Conservation (phyloP, 2,113 vertebrate species). For the Circaetus cinerascens region DNA sequence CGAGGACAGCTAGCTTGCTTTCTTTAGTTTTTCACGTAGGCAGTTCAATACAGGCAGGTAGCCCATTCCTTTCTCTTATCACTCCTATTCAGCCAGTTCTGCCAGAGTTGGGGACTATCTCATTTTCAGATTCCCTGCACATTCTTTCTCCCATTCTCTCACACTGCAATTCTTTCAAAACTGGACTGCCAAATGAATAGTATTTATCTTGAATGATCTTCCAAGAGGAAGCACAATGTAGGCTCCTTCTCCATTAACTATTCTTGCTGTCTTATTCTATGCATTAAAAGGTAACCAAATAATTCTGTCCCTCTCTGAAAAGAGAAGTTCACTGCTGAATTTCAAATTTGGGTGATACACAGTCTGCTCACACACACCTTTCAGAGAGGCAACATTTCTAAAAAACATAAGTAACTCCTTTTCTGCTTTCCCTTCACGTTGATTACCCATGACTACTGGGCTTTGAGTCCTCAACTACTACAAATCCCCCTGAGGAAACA, state of each 20-base stretch:
- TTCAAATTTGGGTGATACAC: conserved; percentile 20
- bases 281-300: not conserved
- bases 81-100: conserved; percentile 25
- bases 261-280: not conserved
- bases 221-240: conserved; percentile 7
- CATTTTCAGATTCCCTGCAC: conserved; percentile 3
- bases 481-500: not conserved
- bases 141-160: not conserved
- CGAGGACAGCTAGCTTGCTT: not conserved
- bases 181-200: not conserved
- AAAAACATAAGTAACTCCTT: not conserved
- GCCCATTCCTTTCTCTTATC: conserved; percentile 44
- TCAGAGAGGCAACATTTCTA: not conserved
- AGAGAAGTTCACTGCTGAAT: conserved; percentile 23
- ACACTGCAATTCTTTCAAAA: not conserved
- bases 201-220: conserved; percentile 48
- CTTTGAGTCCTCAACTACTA: not conserved
- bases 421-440: not conserved
- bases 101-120: conserved; percentile 13
- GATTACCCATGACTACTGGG: not conserved
- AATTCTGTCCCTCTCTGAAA: conserved; percentile 12
- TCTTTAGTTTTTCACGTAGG: not conserved
- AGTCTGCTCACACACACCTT: not conserved
- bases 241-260: not conserved
- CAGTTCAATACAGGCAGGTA: conserved; percentile 14